A percentile compares a stretch with the other conserved stretches of the same genome.
Evolutionary conservation across 2,797 vertebrate genomes (phyloP).

Genomic region (Ptychobarbus kaznakovi): DNA sequence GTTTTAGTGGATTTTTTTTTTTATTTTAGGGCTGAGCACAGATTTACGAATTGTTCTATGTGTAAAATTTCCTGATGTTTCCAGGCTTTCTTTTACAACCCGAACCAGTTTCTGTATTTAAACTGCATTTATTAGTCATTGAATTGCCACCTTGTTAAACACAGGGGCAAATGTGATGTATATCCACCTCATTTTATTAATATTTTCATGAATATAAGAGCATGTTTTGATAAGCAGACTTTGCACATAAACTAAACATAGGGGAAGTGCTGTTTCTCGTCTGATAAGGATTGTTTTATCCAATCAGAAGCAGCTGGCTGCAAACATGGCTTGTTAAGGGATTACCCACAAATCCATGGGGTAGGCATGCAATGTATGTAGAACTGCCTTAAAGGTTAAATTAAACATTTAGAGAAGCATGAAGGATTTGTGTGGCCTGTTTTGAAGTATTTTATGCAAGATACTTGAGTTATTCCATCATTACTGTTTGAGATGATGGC

Average conservation of each 20-base stretch:
- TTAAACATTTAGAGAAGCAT: constrained; percentile 16
- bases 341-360: constrained; percentile 45
- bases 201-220: not conserved
- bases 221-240: constrained; percentile 15
- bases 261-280: constrained; percentile 8
- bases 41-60: not conserved
- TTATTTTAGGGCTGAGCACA: not conserved
- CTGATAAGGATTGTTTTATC: constrained; percentile 23
- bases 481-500: not conserved
- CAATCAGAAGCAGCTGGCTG: constrained; percentile 43
- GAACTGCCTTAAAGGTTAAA: constrained; percentile 36
- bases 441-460: constrained; percentile 14
- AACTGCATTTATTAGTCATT: not conserved
- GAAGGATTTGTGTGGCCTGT: constrained; percentile 34
- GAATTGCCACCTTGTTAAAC: not conserved
- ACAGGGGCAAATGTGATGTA: not conserved
- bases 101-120: not conserved
- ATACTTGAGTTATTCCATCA: constrained; percentile 21
- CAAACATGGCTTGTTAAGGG: constrained; percentile 1
- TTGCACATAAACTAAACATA: constrained; percentile 16
- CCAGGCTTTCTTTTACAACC: not conserved
- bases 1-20: not conserved
- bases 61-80: not conserved
- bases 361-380: constrained; percentile 13
- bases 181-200: not conserved